Conservation (phyloP, 2,888 invertebrate species). For the Agrotis ipsilon region DNA sequence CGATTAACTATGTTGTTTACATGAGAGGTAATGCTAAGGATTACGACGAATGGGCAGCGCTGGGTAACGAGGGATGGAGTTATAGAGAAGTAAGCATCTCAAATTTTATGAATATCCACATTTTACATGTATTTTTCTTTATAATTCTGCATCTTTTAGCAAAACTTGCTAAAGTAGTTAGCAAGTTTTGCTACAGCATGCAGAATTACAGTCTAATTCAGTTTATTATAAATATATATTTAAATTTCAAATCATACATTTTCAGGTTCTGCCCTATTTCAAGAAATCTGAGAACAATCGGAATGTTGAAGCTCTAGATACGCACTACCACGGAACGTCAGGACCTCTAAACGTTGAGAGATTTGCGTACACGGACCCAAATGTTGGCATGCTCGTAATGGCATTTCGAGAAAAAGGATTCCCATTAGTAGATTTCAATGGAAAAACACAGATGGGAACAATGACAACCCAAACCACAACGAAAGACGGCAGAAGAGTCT, state of each 20-base stretch:
- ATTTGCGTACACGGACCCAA: conserved; percentile 91
- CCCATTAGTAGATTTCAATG: conserved; percentile 90
- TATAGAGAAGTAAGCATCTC: conserved; percentile 84
- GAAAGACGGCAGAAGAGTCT: conserved; percentile 90
- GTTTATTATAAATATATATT: too few species aligned
- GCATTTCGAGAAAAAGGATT: conserved; percentile 92
- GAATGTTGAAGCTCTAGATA: conserved; percentile 85
- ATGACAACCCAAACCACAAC: conserved; percentile 92
- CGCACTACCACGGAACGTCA: conserved; percentile 89
- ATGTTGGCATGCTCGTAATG: conserved; percentile 88
- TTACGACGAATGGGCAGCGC: conserved; percentile 92
- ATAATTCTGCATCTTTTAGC: too few species aligned
- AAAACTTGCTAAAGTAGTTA: neutral
- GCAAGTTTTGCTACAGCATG: too few species aligned
- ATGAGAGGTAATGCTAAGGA: conserved; percentile 92
- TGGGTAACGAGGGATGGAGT: conserved; percentile 92
- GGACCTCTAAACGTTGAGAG: conserved; percentile 92
- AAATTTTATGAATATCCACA: neutral
- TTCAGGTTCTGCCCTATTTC: conserved; percentile 92
- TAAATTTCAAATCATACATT: too few species aligned
- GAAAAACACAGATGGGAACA: conserved; percentile 90
- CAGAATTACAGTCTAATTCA: too few species aligned
- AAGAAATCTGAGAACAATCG: conserved; percentile 92
- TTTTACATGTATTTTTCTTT: too few species aligned
- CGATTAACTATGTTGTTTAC: conserved; percentile 93